Evolutionary conservation across 2,888 invertebrate species (phyloP), one percentile per base, ranked within the genome.

Genomic region (Merodon equestris): DNA sequence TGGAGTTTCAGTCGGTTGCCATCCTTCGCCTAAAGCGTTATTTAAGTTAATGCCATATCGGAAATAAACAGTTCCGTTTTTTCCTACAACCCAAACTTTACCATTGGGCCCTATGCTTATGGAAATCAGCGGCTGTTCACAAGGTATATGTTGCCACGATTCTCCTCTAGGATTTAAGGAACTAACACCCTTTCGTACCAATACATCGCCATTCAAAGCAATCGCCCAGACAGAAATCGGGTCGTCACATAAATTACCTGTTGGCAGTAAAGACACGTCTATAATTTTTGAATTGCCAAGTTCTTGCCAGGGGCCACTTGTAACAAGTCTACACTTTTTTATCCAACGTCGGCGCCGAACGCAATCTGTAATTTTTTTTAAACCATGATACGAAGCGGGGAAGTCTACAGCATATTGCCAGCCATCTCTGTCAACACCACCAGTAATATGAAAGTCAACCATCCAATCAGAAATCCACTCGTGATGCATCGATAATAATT

Each of bases 321-420:
- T 95, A 14, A 93, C 92, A 40, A 97, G 90, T 77, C 94, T 93
- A 84, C 96, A 96, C 85, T 94, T 93, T 83, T 96, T 92, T 84
- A 93, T 93, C 96, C 96, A 97, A 58, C 96, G 90, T 47, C 96
- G 90, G 12, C 96, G 91, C 18, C 97, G 91, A 0, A 97, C 97
- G 85, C 96, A 96, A 88, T 97, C 97, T 0, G 96, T 96, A 82
- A 97, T 94, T 82, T 94, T 91, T 89, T 96, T 96, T 84, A 93
- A 92, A 0, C 94, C 93, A 85, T 96, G 97, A 88, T 96, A 97
- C 9, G 93, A 92, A 1, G 95, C 93, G 0, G 97, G 96, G 86
- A 97, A 97, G 89, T 97, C 97, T 0, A 95, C 94, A 0, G 97
- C 97, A 88, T 97, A 97, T 86, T 97, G 97, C 97, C 97, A 97